These are phyloP conservation scores for Melanostoma mellinum DNA, from an alignment of 2,888 invertebrate genomes.

Conservation along the genomic window DNA sequence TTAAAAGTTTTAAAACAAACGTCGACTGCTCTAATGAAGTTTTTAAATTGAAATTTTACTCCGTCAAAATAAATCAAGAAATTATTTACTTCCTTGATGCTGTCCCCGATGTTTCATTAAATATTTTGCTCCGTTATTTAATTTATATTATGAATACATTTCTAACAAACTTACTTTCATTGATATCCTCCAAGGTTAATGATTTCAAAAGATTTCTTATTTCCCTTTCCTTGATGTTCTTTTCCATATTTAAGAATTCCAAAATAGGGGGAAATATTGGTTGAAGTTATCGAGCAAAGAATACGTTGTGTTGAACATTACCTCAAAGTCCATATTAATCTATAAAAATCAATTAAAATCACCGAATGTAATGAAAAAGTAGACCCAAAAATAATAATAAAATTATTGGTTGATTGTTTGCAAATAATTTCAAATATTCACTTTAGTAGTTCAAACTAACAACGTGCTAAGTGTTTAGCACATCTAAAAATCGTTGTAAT, in stretches of 20 bases:
- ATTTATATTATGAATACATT: neutral
- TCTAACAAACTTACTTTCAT: conserved; percentile 1
- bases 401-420: neutral
- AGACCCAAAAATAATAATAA: neutral
- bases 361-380: neutral
- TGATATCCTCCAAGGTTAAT: neutral
- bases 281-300: conserved; percentile 1
- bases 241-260: conserved; percentile 7
- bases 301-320: conserved; percentile 2
- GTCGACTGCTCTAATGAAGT: no score
- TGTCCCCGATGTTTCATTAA: no score
- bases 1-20: no score
- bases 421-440: neutral
- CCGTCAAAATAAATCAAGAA: no score
- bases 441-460: no score
- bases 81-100: no score
- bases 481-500: no score
- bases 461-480: no score
- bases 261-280: conserved; percentile 9
- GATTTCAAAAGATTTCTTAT: neutral
- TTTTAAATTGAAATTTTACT: no score
- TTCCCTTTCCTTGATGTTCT: conserved; percentile 2
- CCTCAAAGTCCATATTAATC: conserved; percentile 7
- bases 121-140: neutral
- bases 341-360: neutral